phyloP scores from a whole-genome alignment of 2,113 vertebrate species.

The Crocuta crocuta region DNA sequence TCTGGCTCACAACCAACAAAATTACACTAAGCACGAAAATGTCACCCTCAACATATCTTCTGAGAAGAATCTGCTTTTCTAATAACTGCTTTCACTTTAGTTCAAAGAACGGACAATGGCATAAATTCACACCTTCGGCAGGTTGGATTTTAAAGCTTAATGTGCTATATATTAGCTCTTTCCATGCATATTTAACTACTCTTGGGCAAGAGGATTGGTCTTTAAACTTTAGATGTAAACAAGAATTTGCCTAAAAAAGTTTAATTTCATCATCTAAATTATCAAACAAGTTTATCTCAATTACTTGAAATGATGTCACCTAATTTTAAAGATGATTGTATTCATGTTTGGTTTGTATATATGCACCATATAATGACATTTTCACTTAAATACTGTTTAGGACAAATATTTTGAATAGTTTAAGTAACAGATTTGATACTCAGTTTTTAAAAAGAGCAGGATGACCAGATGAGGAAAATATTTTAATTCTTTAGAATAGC shows the following conservation, averaged over 20 bases:
- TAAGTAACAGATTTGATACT: constrained; percentile 3
- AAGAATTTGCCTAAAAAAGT: background rate
- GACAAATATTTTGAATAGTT: constrained; percentile 48
- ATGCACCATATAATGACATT: background rate
- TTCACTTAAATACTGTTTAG: background rate
- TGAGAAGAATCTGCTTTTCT: constrained; percentile 53
- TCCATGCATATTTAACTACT: constrained; percentile 41
- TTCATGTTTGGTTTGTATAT: background rate
- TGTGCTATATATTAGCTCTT: constrained; percentile 60
- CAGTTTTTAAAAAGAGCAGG: constrained; percentile 2
- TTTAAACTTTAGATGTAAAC: constrained; percentile 29
- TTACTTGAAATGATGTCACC: background rate
- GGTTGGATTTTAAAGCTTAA: constrained; percentile 59
- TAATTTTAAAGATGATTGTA: constrained; percentile 11
- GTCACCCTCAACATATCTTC: constrained; percentile 47
- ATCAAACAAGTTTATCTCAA: background rate
- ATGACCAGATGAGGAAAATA: constrained; percentile 45
- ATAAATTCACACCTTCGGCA: constrained; percentile 80
- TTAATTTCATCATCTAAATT: background rate
- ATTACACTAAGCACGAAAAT: constrained; percentile 63
- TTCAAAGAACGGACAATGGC: constrained; percentile 79
- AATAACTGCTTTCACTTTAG: constrained; percentile 81
- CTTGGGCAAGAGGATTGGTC: constrained; percentile 65
- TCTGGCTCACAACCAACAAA: constrained; percentile 84
- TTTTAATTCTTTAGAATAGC: background rate